Conservation (phyloP, 1,140 invertebrate genomes). For the Orchesella cincta region DNA sequence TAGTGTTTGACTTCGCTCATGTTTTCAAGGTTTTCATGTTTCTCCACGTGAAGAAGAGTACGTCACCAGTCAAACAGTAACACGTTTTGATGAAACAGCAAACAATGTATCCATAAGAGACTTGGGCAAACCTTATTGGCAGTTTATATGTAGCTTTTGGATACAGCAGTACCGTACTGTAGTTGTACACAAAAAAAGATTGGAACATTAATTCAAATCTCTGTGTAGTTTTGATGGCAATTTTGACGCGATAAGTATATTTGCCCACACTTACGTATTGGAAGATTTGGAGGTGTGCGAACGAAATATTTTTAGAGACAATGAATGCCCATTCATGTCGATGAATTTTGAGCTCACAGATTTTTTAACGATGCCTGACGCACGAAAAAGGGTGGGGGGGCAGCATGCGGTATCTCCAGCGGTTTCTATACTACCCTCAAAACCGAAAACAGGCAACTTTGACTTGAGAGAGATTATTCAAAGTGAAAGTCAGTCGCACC, state of each 20-base stretch:
- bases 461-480: too few relatives aligned
- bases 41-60: neutral
- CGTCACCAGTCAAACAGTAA: too few relatives aligned
- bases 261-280: neutral
- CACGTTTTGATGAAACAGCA: neutral
- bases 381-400: conserved; percentile 24
- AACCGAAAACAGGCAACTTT: too few relatives aligned
- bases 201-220: neutral
- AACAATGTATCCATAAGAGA: neutral
- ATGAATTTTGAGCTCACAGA: conserved; percentile 18
- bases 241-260: neutral
- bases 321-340: neutral
- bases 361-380: conserved; percentile 27
- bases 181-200: neutral
- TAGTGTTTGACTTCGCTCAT: neutral
- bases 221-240: neutral
- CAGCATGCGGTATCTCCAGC: neutral
- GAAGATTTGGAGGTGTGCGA: conserved; percentile 26
- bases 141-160: neutral
- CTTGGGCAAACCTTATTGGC: neutral
- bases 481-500: too few relatives aligned
- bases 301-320: neutral
- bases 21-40: neutral
- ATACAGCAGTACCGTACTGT: neutral
- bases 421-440: too few relatives aligned